These are phyloP conservation scores for Drosophila sturtevanti DNA, from an alignment of 1,140 invertebrate genomes.

Conservation along the genomic window DNA sequence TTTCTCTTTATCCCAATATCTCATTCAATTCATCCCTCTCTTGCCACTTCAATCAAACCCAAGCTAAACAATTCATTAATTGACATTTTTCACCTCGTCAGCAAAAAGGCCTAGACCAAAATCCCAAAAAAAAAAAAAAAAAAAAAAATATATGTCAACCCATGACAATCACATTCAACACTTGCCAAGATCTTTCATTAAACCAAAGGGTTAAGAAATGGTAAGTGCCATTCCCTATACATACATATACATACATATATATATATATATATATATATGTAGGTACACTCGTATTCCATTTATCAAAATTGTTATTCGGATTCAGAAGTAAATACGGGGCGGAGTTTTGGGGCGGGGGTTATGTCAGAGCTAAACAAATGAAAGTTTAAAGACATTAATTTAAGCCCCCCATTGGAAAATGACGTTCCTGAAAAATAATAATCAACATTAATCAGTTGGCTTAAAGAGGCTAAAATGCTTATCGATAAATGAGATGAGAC, in stretches of 20 bases:
- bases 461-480: conserved; percentile 53
- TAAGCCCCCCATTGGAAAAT: conserved; percentile 2
- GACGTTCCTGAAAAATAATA: conserved; percentile 44
- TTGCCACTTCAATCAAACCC: not conserved
- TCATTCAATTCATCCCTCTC: not conserved
- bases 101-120: conserved; percentile 1
- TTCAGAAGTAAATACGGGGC: not conserved
- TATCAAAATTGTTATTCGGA: conserved; percentile 41
- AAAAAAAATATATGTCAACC: conserved; percentile 18
- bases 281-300: conserved; percentile 59
- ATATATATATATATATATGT: too few relatives aligned
- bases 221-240: conserved; percentile 27
- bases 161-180: conserved; percentile 33
- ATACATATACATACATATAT: too few relatives aligned
- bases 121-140: not conserved
- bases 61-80: conserved; percentile 33
- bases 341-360: not conserved
- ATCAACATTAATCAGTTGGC: conserved; percentile 77
- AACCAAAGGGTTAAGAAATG: not conserved
- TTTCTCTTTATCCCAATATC: not conserved
- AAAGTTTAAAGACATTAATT: conserved; percentile 59
- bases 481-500: conserved; percentile 68
- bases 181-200: conserved; percentile 32
- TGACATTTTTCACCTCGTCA: conserved; percentile 19
- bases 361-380: conserved; percentile 44